Percentiles rank a stretch among this genome's conserved stretches.
Evolutionary conservation across 2,888 invertebrate species (phyloP).

Genomic region (Drosophila tanythrix): DNA sequence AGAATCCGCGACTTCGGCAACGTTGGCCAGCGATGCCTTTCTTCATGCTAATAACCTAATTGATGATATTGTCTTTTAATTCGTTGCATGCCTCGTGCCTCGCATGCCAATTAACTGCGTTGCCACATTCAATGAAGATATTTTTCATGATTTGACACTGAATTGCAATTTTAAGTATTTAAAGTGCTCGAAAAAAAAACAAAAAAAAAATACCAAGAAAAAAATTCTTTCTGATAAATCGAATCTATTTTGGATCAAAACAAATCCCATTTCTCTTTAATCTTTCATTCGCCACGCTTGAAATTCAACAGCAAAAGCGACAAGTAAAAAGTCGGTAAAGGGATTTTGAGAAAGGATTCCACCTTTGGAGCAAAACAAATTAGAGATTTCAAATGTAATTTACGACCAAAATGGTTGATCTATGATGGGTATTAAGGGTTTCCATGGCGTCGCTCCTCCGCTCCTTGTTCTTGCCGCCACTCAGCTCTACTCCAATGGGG

Average conservation of each 20-base stretch:
- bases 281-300: constrained; percentile 37
- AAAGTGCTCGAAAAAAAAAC: background rate
- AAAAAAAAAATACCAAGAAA: background rate
- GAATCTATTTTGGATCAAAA: constrained; percentile 26
- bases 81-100: constrained; percentile 77
- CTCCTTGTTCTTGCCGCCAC: constrained; percentile 43
- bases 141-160: constrained; percentile 28
- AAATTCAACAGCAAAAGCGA: constrained; percentile 44
- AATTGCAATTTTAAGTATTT: constrained; percentile 12
- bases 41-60: constrained; percentile 82
- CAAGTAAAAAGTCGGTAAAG: constrained; percentile 47
- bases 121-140: constrained; percentile 37
- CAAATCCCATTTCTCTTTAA: constrained; percentile 32
- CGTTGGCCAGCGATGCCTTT: constrained; percentile 48
- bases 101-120: constrained; percentile 62
- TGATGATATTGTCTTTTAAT: constrained; percentile 85
- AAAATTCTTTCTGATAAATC: constrained; percentile 2
- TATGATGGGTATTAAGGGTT: constrained; percentile 78
- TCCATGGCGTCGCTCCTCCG: constrained; percentile 55
- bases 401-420: constrained; percentile 82
- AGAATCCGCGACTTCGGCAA: constrained; percentile 42
- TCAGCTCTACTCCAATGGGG: constrained; percentile 22
- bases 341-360: constrained; percentile 75
- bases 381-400: constrained; percentile 83
- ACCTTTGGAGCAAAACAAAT: constrained; percentile 81